Conservation (phyloP, 1,140 invertebrate species). For the Anoplophora glabripennis region DNA sequence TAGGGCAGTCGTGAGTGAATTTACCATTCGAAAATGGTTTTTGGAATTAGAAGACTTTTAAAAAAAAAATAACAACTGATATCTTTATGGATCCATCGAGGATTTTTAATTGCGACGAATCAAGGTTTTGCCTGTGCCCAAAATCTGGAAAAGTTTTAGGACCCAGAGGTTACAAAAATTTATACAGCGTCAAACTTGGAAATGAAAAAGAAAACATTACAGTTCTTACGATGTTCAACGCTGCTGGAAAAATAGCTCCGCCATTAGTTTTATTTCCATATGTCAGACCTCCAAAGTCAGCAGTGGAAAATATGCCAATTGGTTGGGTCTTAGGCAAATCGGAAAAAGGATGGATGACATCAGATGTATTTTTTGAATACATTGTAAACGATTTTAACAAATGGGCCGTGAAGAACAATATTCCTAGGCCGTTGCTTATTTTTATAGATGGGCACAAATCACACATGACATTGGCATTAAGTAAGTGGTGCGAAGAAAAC, state of each 20-base stretch:
- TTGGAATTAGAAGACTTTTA: neutral
- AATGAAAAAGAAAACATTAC: slow-evolving; percentile 2
- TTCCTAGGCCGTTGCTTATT: slow-evolving; percentile 35
- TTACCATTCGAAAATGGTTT: slow-evolving; percentile 1
- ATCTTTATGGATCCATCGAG: neutral
- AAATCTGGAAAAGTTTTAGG: neutral
- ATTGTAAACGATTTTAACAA: slow-evolving; percentile 27
- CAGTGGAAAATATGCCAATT: slow-evolving; percentile 33
- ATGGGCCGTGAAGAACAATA: slow-evolving; percentile 33
- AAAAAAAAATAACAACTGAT: neutral
- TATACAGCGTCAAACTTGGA: neutral
- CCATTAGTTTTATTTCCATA: slow-evolving; percentile 30
- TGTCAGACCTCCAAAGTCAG: slow-evolving; percentile 23
- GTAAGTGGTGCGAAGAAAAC: slow-evolving; percentile 45
- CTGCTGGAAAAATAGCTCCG: neutral
- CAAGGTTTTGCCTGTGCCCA: neutral
- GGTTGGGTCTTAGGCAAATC: slow-evolving; percentile 40
- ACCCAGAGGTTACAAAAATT: neutral
- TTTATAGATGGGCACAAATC: slow-evolving; percentile 50
- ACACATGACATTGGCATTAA: slow-evolving; percentile 44
- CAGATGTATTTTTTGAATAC: slow-evolving; percentile 8
- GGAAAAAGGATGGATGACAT: slow-evolving; percentile 45
- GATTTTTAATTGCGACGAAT: slow-evolving; percentile 1
- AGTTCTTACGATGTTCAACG: neutral
- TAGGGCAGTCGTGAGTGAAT: neutral